A percentile compares a stretch with the other conserved stretches of the same genome.
Evolutionary conservation across 2,113 vertebrate genomes (phyloP).

Genomic region (Equus quagga): DNA sequence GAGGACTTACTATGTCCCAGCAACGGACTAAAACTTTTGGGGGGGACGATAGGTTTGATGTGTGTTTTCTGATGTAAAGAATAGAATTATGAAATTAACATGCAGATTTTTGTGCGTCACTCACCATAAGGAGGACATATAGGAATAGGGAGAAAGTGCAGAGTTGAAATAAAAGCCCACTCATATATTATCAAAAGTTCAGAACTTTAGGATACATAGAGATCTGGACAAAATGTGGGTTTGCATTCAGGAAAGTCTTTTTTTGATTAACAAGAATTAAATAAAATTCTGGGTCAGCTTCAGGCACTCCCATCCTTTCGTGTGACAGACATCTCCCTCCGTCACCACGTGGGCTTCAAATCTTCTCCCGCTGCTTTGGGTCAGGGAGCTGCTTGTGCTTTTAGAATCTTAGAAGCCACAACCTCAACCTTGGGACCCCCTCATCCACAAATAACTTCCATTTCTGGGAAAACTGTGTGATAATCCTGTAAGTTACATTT

Average conservation of each 20-base stretch:
- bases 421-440: not conserved
- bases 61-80: not conserved
- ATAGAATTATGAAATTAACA: not conserved
- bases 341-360: not conserved
- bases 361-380: not conserved
- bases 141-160: not conserved
- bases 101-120: not conserved
- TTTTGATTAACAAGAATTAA: not conserved
- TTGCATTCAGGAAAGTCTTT: not conserved
- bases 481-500: not conserved
- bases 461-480: not conserved
- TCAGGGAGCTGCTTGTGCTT: accelerated
- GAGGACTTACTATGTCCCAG: not conserved
- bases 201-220: not conserved
- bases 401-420: not conserved
- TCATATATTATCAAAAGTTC: not conserved
- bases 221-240: not conserved
- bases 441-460: not conserved
- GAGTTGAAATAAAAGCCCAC: not conserved
- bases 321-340: accelerated
- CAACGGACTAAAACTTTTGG: accelerated
- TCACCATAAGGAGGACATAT: not conserved
- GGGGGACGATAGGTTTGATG: too few species aligned
- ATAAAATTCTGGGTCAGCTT: not conserved
- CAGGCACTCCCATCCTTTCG: not conserved